These are phyloP conservation scores for Pseudomugil tenellus DNA, from an alignment of 2,797 vertebrate species.

Conservation along the genomic window DNA sequence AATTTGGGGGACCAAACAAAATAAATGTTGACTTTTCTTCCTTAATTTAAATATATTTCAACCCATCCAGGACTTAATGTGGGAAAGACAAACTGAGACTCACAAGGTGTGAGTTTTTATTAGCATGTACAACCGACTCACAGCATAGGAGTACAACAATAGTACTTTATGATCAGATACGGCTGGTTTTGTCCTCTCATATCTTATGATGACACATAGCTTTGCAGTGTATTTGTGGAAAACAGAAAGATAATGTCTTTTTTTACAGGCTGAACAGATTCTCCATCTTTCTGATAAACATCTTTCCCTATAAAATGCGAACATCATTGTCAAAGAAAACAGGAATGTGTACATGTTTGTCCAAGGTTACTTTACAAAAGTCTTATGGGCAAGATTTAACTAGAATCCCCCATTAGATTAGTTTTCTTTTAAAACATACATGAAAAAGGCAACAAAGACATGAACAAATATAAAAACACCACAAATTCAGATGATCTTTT, in stretches of 20 bases:
- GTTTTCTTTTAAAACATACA: background rate
- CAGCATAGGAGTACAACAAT: background rate
- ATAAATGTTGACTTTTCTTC: no score
- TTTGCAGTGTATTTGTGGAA: background rate
- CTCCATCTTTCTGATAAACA: background rate
- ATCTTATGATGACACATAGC: background rate
- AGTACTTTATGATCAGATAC: background rate
- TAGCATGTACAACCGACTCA: no score
- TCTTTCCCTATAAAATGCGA: background rate
- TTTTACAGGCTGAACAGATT: background rate
- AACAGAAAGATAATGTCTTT: background rate
- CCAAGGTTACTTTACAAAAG: background rate
- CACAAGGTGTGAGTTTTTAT: no score
- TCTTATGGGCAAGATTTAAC: background rate
- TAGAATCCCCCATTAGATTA: no score
- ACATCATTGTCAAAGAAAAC: background rate
- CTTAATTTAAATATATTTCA: no score
- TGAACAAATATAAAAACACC: background rate
- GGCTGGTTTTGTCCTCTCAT: background rate
- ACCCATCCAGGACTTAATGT: no score
- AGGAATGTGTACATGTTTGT: background rate
- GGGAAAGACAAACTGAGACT: no score
- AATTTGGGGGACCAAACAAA: no score
- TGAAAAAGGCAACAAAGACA: no score
- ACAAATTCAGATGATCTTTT: no score